Percentiles rank a stretch among this genome's conserved stretches.
Evolutionary conservation across 2,797 vertebrate species (phyloP).

Genomic region (Pristis pectinata): DNA sequence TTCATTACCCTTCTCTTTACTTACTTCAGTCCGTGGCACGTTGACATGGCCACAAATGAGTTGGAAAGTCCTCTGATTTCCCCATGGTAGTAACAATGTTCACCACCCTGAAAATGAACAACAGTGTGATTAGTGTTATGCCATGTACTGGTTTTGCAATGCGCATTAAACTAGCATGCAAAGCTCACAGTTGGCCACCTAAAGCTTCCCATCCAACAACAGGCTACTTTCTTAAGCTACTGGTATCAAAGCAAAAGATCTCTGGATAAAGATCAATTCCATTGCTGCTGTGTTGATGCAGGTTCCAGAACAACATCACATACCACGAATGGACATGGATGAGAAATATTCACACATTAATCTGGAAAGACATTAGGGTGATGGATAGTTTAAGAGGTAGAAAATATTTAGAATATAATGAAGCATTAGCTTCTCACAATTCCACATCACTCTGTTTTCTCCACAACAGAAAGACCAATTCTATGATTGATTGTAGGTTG

Average conservation of each 20-base stretch:
- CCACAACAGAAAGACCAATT: neutral
- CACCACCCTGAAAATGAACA: slow-evolving; percentile 49
- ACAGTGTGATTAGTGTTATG: neutral
- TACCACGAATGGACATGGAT: neutral
- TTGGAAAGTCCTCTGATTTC: slow-evolving; percentile 61
- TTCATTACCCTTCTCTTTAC: too few species aligned
- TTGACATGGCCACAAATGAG: slow-evolving; percentile 84
- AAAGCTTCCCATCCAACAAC: neutral
- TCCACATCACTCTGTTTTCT: neutral
- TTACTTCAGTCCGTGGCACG: slow-evolving; percentile 83
- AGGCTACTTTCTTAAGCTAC: neutral
- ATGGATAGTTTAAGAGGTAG: neutral
- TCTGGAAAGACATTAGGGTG: neutral
- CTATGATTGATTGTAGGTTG: neutral
- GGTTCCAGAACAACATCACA: too few species aligned
- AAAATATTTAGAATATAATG: neutral
- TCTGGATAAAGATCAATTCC: neutral
- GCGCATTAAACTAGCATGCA: too few species aligned
- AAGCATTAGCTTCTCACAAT: neutral
- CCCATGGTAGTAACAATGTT: slow-evolving; percentile 95
- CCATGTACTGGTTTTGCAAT: neutral
- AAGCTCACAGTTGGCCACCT: neutral
- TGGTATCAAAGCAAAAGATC: neutral
- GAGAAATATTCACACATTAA: neutral
- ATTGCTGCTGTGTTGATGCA: neutral